A percentile compares a stretch with the other conserved stretches of the same genome.
Evolutionary conservation across 2,888 invertebrate genomes (phyloP).

Genomic region (Julus scanicus): DNA sequence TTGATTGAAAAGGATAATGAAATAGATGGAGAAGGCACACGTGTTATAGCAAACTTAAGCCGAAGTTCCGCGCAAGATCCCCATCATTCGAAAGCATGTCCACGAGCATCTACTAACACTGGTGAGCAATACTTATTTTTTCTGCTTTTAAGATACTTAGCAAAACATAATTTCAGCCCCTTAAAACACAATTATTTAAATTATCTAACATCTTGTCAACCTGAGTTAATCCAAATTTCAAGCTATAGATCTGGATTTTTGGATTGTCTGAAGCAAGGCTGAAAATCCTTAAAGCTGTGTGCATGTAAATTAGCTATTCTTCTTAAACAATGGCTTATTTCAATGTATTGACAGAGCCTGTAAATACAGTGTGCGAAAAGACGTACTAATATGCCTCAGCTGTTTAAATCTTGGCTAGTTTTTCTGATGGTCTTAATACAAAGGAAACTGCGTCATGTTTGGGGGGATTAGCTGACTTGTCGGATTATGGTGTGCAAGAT

Average conservation of each 20-base stretch:
- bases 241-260: neutral
- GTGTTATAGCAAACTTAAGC: constrained; percentile 1
- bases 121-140: neutral
- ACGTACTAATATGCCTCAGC: neutral
- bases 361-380: neutral
- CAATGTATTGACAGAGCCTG: neutral
- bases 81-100: neutral
- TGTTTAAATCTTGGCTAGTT: neutral
- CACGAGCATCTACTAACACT: neutral
- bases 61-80: neutral
- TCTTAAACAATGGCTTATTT: constrained; percentile 46
- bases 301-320: constrained; percentile 48
- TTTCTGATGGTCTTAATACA: constrained; percentile 23
- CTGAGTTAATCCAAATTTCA: neutral
- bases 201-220: neutral
- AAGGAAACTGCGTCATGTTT: constrained; percentile 40
- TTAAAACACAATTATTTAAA: too few species aligned
- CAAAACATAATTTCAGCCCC: too few species aligned
- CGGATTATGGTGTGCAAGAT: constrained; percentile 31
- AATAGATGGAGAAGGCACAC: constrained; percentile 37
- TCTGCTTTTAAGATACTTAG: neutral
- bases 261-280: constrained; percentile 11
- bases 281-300: constrained; percentile 22
- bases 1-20: constrained; percentile 29
- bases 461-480: constrained; percentile 47